A percentile compares a stretch with the other conserved stretches of the same genome.
phyloP scores from a whole-genome alignment of 2,888 invertebrate genomes.

The Margaritifera margaritifera region DNA sequence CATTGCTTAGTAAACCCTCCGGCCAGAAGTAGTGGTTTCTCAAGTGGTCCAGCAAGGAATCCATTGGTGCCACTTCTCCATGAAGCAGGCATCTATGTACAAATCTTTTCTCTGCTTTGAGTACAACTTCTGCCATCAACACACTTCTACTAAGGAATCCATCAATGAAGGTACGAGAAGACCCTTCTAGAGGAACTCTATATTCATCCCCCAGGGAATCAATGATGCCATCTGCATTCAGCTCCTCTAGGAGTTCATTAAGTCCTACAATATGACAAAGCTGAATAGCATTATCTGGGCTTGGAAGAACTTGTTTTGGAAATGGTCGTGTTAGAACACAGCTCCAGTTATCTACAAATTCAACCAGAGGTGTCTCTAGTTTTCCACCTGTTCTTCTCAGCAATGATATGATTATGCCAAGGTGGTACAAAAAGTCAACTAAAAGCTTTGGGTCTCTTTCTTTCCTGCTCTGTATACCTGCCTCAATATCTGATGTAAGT shows the following conservation, averaged over 20 bases:
- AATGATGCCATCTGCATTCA: conserved; percentile 33
- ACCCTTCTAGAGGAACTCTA: conserved; percentile 15
- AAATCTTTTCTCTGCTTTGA: conserved; percentile 35
- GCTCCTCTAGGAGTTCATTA: conserved; percentile 37
- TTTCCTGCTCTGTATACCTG: conserved; percentile 20
- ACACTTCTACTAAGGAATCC: conserved; percentile 6
- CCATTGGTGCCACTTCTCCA: conserved; percentile 16
- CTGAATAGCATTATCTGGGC: conserved; percentile 28
- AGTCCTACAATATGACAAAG: conserved; percentile 38
- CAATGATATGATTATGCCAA: conserved; percentile 40
- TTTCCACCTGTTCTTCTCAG: conserved; percentile 38
- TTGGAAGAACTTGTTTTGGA: conserved; percentile 31
- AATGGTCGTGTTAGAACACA: conserved; percentile 17
- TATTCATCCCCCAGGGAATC: conserved; percentile 33
- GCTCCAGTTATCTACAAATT: conserved; percentile 34
- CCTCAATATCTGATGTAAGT: conserved; percentile 25
- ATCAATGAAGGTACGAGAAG: conserved; percentile 15
- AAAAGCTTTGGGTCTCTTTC: conserved; percentile 19
- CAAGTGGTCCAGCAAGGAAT: conserved; percentile 26
- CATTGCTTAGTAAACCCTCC: too few species aligned
- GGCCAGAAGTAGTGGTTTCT: conserved; percentile 41
- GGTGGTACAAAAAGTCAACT: conserved; percentile 26
- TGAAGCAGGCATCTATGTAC: conserved; percentile 36
- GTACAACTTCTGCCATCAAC: conserved; percentile 17
- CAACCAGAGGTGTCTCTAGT: conserved; percentile 25